Evolutionary conservation across 2,888 invertebrate genomes (phyloP).

Genomic region (Syritta pipiens): DNA sequence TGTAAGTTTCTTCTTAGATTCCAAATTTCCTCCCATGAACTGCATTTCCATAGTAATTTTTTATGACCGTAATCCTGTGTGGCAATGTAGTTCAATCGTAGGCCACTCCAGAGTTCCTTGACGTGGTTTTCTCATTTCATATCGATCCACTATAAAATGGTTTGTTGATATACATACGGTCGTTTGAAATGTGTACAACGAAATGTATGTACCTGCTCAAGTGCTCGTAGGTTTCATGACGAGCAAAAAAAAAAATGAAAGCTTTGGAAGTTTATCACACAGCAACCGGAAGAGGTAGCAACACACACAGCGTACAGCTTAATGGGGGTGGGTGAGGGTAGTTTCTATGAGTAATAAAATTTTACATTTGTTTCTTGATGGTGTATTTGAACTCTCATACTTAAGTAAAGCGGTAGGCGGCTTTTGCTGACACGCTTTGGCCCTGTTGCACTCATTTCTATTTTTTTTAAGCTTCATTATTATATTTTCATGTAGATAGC

Average conservation of each 20-base stretch:
- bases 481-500: too few species aligned
- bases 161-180: constrained; percentile 1
- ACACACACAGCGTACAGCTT: background rate
- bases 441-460: constrained; percentile 11
- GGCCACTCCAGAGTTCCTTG: constrained; percentile 30
- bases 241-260: background rate
- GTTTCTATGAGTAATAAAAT: background rate
- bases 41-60: background rate
- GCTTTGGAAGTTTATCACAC: constrained; percentile 6
- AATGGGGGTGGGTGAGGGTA: background rate
- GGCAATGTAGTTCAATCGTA: constrained; percentile 13
- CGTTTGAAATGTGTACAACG: background rate
- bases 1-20: too few species aligned
- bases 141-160: constrained; percentile 21
- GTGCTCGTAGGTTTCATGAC: background rate
- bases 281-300: constrained; percentile 17
- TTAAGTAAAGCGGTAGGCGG: background rate
- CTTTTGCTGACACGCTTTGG: background rate
- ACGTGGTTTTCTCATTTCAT: constrained; percentile 30
- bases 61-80: background rate
- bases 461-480: too few species aligned
- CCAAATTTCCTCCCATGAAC: background rate
- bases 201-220: background rate
- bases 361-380: background rate
- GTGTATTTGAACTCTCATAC: background rate